Evolutionary conservation across 2,888 invertebrate genomes (phyloP).

Genomic region (Diplolepis rosae): DNA sequence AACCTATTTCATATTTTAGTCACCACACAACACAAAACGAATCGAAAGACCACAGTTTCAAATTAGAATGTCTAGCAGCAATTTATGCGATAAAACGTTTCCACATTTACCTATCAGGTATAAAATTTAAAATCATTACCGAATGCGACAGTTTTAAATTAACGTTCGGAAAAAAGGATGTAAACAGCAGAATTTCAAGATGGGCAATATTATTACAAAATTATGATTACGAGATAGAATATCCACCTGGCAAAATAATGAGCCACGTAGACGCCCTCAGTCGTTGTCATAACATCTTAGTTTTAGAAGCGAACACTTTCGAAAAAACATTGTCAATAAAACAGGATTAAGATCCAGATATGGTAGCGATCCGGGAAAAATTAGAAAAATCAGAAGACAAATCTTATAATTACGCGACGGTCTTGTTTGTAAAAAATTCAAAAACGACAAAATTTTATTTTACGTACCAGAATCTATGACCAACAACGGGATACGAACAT

Average conservation of each 20-base stretch:
- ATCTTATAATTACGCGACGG: conserved; percentile 47
- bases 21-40: conserved; percentile 2
- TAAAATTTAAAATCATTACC: conserved; percentile 55
- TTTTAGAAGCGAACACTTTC: conserved; percentile 41
- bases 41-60: conserved; percentile 17
- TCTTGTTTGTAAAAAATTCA: conserved; percentile 49
- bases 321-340: conserved; percentile 33
- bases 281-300: conserved; percentile 33
- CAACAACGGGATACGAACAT: conserved; percentile 35
- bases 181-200: conserved; percentile 56
- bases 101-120: conserved; percentile 52
- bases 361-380: conserved; percentile 25
- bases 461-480: conserved; percentile 38
- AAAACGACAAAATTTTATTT: conserved; percentile 30
- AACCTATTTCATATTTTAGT: conserved; percentile 7
- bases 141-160: conserved; percentile 57
- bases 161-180: conserved; percentile 54
- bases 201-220: conserved; percentile 55
- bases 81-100: conserved; percentile 55
- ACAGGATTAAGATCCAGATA: conserved; percentile 31
- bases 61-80: conserved; percentile 55
- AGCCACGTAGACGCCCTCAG: conserved; percentile 48
- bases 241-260: conserved; percentile 39
- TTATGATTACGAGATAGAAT: conserved; percentile 47
- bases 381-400: conserved; percentile 31